Conservation (phyloP, 2,113 vertebrate genomes). For the Climacteris rufus region DNA sequence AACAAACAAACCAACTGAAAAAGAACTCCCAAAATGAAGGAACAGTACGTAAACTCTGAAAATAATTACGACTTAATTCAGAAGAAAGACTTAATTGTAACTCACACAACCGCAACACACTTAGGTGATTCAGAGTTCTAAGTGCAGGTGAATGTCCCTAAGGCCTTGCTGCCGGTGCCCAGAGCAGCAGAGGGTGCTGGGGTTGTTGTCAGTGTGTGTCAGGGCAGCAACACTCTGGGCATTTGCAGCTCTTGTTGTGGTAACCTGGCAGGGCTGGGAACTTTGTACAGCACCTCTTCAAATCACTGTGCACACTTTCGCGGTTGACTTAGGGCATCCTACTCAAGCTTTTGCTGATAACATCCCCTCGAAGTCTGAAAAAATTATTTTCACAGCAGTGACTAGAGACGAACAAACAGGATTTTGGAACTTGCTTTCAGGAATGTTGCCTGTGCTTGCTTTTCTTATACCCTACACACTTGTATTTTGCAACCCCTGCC, state of each 20-base stretch:
- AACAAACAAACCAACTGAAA: background rate
- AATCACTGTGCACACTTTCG: background rate
- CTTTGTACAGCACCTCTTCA: background rate
- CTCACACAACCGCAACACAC: background rate
- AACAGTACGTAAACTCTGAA: background rate
- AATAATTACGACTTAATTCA: background rate
- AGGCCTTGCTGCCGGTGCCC: background rate
- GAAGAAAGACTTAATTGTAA: background rate
- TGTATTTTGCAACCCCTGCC: background rate
- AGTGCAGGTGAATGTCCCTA: background rate
- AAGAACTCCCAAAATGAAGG: background rate
- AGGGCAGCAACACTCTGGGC: background rate
- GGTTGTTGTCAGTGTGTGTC: background rate
- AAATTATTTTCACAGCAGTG: background rate
- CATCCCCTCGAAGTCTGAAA: background rate
- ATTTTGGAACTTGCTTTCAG: background rate
- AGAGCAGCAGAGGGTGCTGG: too few relatives aligned
- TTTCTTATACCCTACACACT: background rate
- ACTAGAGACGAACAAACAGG: background rate
- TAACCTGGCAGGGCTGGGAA: background rate
- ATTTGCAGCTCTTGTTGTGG: background rate
- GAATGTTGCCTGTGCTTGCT: background rate
- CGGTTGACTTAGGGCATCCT: background rate
- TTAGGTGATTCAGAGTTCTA: background rate
- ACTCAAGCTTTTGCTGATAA: background rate